Base-by-base conservation (phyloP, 2,797 vertebrate species). In the Aldrovandia affinis region DNA sequence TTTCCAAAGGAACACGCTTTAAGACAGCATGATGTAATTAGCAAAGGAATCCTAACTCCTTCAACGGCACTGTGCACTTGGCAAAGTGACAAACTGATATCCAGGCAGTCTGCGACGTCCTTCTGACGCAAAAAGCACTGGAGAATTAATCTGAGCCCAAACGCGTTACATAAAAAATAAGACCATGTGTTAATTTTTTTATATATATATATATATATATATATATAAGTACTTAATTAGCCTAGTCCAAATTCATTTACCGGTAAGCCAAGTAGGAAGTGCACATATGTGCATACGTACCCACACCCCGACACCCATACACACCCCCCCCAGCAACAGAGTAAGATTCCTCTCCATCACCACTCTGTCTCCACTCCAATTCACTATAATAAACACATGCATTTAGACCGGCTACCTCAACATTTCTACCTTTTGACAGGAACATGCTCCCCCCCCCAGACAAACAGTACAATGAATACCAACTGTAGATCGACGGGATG, bases 1-100 rank as follows among this genome's bases (percentile, higher is more conserved):
- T 81, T 12, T 78, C 81, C 80, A 84, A 84, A 50, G 85, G 78
- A 59, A 61, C 25, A 65, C n/a, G 57, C n/a, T 75, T 33, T 75
- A 55, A 81, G 39, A 44, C 20, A 42, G 70, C 25, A 20, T 44
- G 20, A 6, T 75, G 39, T 44, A 75, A 75, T 75, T 75, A 75
- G 65, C 65, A 70, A 63, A 70, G 30, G 20, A 75, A 25, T 75
- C 70, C 28, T 25, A 22, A 42, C 15, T 36, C 33, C 68, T 73
- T 73, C 36, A 42, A n/a, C n/a, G n/a, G n/a, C n/a, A n/a, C 36
- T 73, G 68, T 20, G 22, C 70, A 75, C 44, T 75, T 47, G 39
- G 20, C 36, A 75, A 78, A 83, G 25, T 63, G 22, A 82, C 36
- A 75, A 78, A 83, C 30, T 63, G 22, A 82, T 28, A 70, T 61